Evolutionary conservation across 2,113 vertebrate genomes (phyloP).

Genomic region (Semnornis frantzii): DNA sequence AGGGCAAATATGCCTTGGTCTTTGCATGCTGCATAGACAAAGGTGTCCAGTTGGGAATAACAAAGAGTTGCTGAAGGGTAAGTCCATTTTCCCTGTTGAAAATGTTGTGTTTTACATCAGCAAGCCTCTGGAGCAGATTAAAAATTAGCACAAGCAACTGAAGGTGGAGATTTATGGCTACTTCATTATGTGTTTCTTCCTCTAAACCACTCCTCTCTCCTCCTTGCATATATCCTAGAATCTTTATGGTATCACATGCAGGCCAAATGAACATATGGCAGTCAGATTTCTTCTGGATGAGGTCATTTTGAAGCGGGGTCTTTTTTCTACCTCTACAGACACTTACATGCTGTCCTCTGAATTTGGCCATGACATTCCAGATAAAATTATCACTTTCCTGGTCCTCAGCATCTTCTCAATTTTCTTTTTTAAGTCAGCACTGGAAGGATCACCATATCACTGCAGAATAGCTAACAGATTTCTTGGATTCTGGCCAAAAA

Average conservation of each 20-base stretch:
- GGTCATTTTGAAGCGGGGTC: conserved; percentile 60
- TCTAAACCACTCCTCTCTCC: not conserved
- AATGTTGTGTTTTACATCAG: not conserved
- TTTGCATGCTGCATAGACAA: not conserved
- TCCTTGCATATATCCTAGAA: not conserved
- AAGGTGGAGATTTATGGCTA: not conserved
- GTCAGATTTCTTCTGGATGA: conserved; percentile 72
- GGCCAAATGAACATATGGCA: conserved; percentile 64
- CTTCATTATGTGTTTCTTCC: not conserved
- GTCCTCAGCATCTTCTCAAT: conserved; percentile 19
- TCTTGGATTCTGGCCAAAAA: conserved; percentile 50
- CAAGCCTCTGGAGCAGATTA: conserved; percentile 7
- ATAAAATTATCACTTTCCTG: conserved; percentile 68
- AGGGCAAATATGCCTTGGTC: not conserved
- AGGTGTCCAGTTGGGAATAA: not conserved
- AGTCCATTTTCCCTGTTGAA: not conserved
- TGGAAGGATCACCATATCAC: conserved; percentile 46
- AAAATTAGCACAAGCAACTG: not conserved
- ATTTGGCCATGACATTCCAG: conserved; percentile 56
- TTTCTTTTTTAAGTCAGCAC: conserved; percentile 45
- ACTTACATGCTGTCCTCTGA: conserved; percentile 60
- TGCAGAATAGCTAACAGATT: conserved; percentile 64
- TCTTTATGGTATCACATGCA: conserved; percentile 20
- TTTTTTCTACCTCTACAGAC: conserved; percentile 31
- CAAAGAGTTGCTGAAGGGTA: not conserved